Percentiles rank a stretch among this genome's conserved stretches.
Conservation (phyloP, 2,888 invertebrate species). For the Parapristionchus giblindavisi region DNA sequence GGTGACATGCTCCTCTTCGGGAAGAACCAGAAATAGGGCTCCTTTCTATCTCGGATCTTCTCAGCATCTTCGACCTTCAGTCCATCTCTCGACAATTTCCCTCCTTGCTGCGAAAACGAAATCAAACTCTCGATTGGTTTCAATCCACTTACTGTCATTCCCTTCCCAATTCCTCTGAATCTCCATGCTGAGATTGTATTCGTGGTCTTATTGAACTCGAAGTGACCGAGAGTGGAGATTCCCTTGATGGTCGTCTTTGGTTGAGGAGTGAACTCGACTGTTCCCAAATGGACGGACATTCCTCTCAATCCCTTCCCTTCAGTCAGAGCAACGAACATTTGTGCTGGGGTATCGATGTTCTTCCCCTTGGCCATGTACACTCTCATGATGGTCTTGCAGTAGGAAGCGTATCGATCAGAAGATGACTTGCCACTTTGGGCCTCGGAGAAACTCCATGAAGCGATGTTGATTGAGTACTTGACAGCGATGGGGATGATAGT, state of each 20-base stretch:
- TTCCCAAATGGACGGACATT: conserved; percentile 10
- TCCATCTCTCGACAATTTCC: not conserved
- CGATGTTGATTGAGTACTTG: not conserved
- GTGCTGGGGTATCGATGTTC: not conserved
- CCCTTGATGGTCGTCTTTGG: not conserved
- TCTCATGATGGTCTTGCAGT: conserved; percentile 13
- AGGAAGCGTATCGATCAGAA: not conserved
- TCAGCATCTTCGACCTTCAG: not conserved
- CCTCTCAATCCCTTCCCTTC: not conserved
- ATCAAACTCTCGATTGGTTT: not conserved
- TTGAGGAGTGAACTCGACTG: not conserved
- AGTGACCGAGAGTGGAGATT: not conserved
- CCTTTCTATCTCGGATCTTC: not conserved
- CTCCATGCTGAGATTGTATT: not conserved
- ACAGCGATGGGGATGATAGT: not conserved
- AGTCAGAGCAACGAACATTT: conserved; percentile 5
- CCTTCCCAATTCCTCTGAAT: conserved; percentile 10
- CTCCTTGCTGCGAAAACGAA: not conserved
- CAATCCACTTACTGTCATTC: not conserved
- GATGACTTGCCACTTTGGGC: conserved; percentile 10
- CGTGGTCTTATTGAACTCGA: not conserved
- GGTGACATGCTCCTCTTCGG: not conserved
- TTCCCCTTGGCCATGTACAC: conserved; percentile 9
- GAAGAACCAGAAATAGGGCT: not conserved
- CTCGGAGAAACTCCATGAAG: conserved; percentile 12